These are phyloP conservation scores for Botia kubotai DNA, from an alignment of 2,797 vertebrate species.

Conservation along the genomic window DNA sequence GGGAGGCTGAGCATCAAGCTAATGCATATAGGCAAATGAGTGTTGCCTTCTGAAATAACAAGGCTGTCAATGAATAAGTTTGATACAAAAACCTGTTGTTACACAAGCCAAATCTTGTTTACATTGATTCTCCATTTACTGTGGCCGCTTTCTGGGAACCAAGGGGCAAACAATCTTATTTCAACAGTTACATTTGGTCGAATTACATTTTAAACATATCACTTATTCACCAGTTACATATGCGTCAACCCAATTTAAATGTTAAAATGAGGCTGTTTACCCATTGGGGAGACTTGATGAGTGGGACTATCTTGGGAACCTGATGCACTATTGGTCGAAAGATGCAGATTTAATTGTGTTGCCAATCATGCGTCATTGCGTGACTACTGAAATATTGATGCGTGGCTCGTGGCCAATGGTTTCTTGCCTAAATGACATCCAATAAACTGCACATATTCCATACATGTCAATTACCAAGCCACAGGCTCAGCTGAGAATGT, in stretches of 20 bases:
- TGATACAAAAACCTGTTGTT: constrained; percentile 25
- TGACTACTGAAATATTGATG: not conserved
- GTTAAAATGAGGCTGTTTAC: constrained; percentile 24
- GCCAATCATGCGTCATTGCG: not conserved
- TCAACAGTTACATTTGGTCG: constrained; percentile 7
- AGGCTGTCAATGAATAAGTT: constrained; percentile 15
- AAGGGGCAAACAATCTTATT: constrained; percentile 22
- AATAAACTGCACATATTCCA: not conserved
- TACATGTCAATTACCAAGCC: not conserved
- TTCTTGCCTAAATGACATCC: not conserved
- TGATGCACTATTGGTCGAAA: not conserved
- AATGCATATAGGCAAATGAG: constrained; percentile 39
- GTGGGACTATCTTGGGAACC: not conserved
- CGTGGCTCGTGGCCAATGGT: not conserved
- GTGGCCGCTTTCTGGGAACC: constrained; percentile 4
- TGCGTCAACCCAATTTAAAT: not conserved
- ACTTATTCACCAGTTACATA: constrained; percentile 6
- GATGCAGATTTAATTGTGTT: not conserved
- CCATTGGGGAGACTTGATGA: not conserved
- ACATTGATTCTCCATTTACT: constrained; percentile 21
- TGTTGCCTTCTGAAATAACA: constrained; percentile 35
- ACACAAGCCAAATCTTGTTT: constrained; percentile 17
- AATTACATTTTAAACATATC: constrained; percentile 26
- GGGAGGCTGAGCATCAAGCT: constrained; percentile 20
- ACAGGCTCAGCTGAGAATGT: not conserved